These are phyloP conservation scores for Myotis myotis DNA, from an alignment of 2,797 vertebrate species.

Conservation along the genomic window DNA sequence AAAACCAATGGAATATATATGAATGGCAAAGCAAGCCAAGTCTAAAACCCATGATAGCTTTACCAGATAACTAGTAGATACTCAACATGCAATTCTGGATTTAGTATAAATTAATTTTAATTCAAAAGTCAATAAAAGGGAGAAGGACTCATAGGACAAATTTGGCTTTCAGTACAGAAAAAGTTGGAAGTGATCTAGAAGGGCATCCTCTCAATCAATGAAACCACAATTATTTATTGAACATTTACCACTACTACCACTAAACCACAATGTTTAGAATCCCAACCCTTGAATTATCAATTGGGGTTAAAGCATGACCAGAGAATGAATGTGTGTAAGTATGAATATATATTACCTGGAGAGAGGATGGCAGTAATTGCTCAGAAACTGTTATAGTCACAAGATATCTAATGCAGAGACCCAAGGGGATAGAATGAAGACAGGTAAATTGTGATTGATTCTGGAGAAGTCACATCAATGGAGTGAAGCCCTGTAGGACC, in stretches of 20 bases:
- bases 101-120: constrained; percentile 50
- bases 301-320: background rate
- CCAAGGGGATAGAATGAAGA: background rate
- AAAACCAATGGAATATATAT: constrained; percentile 46
- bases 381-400: background rate
- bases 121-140: background rate
- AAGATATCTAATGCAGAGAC: background rate
- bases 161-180: background rate
- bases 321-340: background rate
- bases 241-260: background rate
- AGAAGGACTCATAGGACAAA: background rate
- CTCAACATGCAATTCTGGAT: background rate
- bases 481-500: background rate
- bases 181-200: background rate
- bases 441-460: background rate
- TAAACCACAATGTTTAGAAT: background rate
- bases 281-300: background rate
- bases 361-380: background rate
- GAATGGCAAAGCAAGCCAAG: constrained; percentile 20
- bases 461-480: background rate
- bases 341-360: background rate
- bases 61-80: constrained; percentile 1
- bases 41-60: constrained; percentile 18
- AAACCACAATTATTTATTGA: constrained; percentile 8
- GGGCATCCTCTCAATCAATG: background rate